Conservation (phyloP, 2,888 invertebrate genomes). For the Diabrotica balteata region DNA sequence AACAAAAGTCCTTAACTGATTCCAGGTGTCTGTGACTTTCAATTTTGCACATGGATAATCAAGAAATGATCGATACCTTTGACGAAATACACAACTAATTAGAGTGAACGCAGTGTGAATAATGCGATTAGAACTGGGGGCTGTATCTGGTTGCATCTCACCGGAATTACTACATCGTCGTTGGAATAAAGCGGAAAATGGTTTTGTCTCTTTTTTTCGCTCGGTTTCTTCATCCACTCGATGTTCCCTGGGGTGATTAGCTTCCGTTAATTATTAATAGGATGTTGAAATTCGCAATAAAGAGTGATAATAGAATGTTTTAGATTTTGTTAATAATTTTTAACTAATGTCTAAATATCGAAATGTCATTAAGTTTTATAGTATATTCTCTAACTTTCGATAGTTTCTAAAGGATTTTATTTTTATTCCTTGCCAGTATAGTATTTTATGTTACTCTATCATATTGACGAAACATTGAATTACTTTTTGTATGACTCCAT, state of each 20-base stretch:
- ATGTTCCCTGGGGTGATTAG: neutral
- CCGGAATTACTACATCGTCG: constrained; percentile 13
- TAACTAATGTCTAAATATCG: too few relatives aligned
- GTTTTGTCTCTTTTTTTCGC: constrained; percentile 21
- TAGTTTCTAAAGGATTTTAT: too few relatives aligned
- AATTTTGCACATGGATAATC: constrained; percentile 54
- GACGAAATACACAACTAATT: constrained; percentile 50
- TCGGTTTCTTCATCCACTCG: constrained; percentile 11
- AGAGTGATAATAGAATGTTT: too few relatives aligned
- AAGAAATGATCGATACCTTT: constrained; percentile 49
- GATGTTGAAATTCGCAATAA: too few relatives aligned
- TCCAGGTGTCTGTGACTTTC: constrained; percentile 54
- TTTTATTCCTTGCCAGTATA: too few relatives aligned
- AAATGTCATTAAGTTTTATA: too few relatives aligned
- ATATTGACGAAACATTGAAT: too few relatives aligned
- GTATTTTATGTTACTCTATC: too few relatives aligned
- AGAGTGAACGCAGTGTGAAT: constrained; percentile 54
- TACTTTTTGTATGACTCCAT: too few relatives aligned
- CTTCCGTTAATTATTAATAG: too few relatives aligned
- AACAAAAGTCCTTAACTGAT: constrained; percentile 38
- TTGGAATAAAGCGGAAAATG: constrained; percentile 20
- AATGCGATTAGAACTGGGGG: constrained; percentile 49
- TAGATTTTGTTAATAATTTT: too few relatives aligned
- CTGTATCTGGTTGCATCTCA: constrained; percentile 25
- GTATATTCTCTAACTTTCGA: too few relatives aligned